Conservation (phyloP, 2,113 vertebrate species). For the Myanophis thanlyinensis region DNA sequence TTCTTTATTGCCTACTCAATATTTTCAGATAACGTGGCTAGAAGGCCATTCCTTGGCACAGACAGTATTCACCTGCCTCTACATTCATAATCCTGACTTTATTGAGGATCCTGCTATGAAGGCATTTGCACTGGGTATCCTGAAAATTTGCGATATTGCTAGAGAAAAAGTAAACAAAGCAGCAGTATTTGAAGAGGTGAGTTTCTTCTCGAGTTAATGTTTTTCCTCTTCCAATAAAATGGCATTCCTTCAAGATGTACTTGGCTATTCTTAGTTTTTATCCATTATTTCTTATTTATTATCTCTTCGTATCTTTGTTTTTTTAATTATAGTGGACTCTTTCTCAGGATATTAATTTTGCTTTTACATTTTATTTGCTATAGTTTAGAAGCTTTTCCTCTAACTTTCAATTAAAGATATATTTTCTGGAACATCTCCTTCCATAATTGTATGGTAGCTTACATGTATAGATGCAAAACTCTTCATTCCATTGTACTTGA, state of each 20-base stretch:
- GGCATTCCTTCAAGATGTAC: not conserved
- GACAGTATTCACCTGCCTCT: slow-evolving; percentile 99
- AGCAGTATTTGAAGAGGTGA: slow-evolving; percentile 97
- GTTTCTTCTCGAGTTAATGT: not conserved
- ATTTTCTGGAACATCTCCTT: not conserved
- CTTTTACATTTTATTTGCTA: not conserved
- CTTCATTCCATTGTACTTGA: not conserved
- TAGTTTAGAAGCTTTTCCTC: not conserved
- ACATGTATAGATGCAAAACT: not conserved
- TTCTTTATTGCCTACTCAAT: slow-evolving; percentile 26
- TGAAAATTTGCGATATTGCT: slow-evolving; percentile 98
- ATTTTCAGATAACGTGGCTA: slow-evolving; percentile 92
- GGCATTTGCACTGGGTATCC: slow-evolving; percentile 93
- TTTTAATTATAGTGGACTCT: not conserved
- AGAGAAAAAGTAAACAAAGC: slow-evolving; percentile 99
- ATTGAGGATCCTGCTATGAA: slow-evolving; percentile 98
- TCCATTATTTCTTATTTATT: not conserved
- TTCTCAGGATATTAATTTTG: not conserved
- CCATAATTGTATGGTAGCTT: not conserved
- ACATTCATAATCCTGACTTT: slow-evolving; percentile 96
- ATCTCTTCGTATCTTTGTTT: not conserved
- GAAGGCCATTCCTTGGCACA: slow-evolving; percentile 98
- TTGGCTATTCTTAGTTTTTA: not conserved
- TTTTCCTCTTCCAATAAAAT: not conserved
- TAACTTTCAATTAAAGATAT: not conserved